Conservation (phyloP, 2,797 vertebrate species). For the Brotula barbata region DNA sequence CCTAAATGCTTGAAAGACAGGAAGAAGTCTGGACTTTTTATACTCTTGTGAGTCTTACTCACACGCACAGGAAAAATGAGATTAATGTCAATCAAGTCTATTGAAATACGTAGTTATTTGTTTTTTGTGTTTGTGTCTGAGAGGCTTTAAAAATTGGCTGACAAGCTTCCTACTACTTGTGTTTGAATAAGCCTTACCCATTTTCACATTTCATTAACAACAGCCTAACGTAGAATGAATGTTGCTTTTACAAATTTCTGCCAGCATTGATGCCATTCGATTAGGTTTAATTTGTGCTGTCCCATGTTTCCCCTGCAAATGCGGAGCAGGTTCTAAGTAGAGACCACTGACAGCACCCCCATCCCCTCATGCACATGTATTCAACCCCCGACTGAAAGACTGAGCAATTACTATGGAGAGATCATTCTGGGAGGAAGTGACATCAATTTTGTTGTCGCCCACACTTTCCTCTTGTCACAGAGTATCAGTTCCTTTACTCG, state of each 20-base stretch:
- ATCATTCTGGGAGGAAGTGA: conserved; percentile 55
- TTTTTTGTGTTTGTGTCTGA: conserved; percentile 16
- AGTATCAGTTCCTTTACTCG: conserved; percentile 52
- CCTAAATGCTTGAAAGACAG: conserved; percentile 24
- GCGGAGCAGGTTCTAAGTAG: neutral
- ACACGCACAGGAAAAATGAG: conserved; percentile 13
- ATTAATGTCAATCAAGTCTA: conserved; percentile 15
- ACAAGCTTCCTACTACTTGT: conserved; percentile 7
- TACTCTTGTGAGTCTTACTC: neutral
- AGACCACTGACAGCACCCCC: neutral
- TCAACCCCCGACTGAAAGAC: conserved; percentile 14
- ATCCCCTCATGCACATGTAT: neutral
- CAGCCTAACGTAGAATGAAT: neutral
- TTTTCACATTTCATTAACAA: conserved; percentile 10
- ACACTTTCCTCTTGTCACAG: conserved; percentile 52
- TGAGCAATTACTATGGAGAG: conserved; percentile 54
- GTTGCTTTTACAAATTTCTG: conserved; percentile 11
- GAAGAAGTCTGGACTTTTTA: conserved; percentile 12
- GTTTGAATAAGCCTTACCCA: neutral
- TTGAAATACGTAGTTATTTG: conserved; percentile 18
- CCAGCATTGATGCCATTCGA: conserved; percentile 15
- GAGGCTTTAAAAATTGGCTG: conserved; percentile 32
- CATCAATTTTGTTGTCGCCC: conserved; percentile 36
- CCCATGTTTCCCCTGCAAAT: neutral
- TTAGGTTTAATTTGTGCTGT: neutral